phyloP scores from a whole-genome alignment of 2,888 invertebrate genomes.

The Rhingia rostrata region DNA sequence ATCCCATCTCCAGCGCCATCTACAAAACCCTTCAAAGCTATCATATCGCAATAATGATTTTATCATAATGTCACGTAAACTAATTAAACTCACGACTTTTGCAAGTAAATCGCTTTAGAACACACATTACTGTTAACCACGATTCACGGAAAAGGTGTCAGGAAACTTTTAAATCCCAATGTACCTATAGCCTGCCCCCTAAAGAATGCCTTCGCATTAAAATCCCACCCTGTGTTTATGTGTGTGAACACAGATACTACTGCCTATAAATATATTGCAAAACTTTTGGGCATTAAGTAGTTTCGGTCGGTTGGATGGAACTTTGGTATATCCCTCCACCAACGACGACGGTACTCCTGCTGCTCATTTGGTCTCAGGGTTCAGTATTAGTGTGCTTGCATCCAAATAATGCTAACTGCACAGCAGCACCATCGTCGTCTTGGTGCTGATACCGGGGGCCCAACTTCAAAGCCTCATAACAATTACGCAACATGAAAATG shows the following conservation, averaged over 20 bases:
- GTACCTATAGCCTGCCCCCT: background rate
- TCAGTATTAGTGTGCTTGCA: slow-evolving; percentile 67
- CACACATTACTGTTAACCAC: slow-evolving; percentile 45
- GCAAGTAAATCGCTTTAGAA: slow-evolving; percentile 16
- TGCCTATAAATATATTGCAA: slow-evolving; percentile 68
- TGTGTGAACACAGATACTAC: slow-evolving; percentile 3
- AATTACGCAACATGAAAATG: slow-evolving; percentile 67
- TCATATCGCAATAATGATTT: no score
- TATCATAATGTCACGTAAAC: no score
- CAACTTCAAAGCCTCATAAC: slow-evolving; percentile 59
- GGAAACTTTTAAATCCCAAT: slow-evolving; percentile 69
- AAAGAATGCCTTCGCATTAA: background rate
- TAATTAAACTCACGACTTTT: slow-evolving; percentile 1
- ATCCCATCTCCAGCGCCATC: no score
- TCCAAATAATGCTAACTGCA: slow-evolving; percentile 65
- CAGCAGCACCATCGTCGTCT: slow-evolving; percentile 26
- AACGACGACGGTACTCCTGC: background rate
- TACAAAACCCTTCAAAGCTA: no score
- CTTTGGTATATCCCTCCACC: slow-evolving; percentile 14
- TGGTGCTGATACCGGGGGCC: background rate
- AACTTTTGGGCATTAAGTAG: slow-evolving; percentile 73
- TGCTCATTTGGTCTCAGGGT: slow-evolving; percentile 49
- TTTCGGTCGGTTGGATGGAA: slow-evolving; percentile 69
- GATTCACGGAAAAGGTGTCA: slow-evolving; percentile 47
- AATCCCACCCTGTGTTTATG: background rate